Evolutionary conservation across 2,113 vertebrate species (phyloP).

Genomic region (Perca schrenkii): DNA sequence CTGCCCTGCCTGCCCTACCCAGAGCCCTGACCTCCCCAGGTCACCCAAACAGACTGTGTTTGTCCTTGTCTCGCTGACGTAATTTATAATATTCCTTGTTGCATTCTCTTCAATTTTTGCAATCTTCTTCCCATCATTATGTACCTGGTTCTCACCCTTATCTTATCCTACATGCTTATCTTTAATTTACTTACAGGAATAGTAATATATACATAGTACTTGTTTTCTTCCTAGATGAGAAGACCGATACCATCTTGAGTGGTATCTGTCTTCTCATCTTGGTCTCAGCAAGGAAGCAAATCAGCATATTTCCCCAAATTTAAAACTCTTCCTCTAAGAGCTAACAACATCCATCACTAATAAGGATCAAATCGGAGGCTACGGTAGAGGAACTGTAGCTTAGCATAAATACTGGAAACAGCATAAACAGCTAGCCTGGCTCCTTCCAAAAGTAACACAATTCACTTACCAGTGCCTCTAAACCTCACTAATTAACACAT

Average conservation of each 20-base stretch:
- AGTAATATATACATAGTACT: too few relatives aligned
- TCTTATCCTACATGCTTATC: not conserved
- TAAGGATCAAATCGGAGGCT: not conserved
- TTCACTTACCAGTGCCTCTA: too few relatives aligned
- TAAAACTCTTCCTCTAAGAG: not conserved
- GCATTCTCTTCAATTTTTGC: constrained; percentile 25
- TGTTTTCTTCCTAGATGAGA: too few relatives aligned
- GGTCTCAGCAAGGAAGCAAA: not conserved
- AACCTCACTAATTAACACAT: too few relatives aligned
- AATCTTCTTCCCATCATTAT: not conserved
- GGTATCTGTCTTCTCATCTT: not conserved
- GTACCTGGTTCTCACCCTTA: not conserved
- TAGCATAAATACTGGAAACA: too few relatives aligned
- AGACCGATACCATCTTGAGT: too few relatives aligned
- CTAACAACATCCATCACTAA: not conserved
- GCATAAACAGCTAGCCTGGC: not conserved
- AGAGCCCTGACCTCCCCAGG: constrained; percentile 17
- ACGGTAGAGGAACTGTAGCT: not conserved
- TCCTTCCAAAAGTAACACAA: not conserved
- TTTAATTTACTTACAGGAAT: too few relatives aligned
- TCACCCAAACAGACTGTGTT: constrained; percentile 39
- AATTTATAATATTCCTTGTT: constrained; percentile 4
- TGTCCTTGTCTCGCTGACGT: constrained; percentile 11
- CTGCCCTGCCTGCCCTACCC: not conserved
- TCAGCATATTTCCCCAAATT: too few relatives aligned